A percentile compares a stretch with the other conserved stretches of the same genome.
Evolutionary conservation across 2,113 vertebrate species (phyloP).

Genomic region (Muscicapa adusta): DNA sequence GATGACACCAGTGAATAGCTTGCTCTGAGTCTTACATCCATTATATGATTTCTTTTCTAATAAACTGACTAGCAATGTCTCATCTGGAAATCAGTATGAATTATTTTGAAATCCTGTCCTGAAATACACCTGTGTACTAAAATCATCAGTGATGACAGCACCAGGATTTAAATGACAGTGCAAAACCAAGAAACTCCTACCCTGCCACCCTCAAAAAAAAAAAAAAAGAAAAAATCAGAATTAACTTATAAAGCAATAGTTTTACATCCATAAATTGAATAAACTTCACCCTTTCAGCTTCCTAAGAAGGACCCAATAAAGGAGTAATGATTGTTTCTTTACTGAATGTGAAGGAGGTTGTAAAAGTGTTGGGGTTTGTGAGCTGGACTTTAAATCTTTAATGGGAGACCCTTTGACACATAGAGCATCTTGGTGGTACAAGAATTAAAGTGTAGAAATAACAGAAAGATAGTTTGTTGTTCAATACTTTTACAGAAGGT

Average conservation of each 20-base stretch:
- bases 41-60: background rate
- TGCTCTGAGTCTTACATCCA: background rate
- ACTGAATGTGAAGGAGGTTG: background rate
- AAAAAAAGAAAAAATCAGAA: background rate
- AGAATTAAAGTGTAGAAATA: background rate
- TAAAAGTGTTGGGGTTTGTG: fast-evolving
- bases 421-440: fast-evolving
- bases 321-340: background rate
- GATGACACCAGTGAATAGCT: background rate
- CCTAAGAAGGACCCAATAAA: background rate
- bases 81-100: background rate
- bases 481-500: background rate
- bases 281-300: background rate
- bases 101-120: background rate
- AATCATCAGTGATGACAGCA: background rate
- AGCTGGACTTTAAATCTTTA: background rate
- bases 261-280: background rate
- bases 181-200: background rate
- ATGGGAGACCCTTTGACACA: background rate
- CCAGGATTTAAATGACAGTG: background rate
- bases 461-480: background rate
- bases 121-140: background rate
- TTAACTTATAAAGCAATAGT: background rate
- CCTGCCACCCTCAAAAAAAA: background rate
- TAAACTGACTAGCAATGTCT: background rate